Base-by-base conservation (phyloP, 2,888 invertebrate species). In the Alcis repandata region DNA sequence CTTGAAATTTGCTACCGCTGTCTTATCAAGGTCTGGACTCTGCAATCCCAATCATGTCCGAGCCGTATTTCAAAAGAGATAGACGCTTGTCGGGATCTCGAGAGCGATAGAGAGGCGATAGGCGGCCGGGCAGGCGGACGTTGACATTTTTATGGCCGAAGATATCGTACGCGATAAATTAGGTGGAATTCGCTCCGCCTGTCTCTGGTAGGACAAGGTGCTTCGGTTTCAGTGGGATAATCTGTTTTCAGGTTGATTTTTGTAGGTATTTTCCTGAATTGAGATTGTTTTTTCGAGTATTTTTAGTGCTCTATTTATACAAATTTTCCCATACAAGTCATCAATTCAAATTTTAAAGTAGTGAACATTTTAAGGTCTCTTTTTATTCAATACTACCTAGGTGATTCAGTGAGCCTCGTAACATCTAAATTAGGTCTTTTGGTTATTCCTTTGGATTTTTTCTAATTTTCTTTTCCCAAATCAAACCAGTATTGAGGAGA, bases 101-200 rank as follows among this genome's bases (percentile, higher is more conserved):
- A 58, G 51, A 67, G 63, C 73, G 81, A 80, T 81, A 82, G 76
- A 74, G 73, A 70, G 65, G 75, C 79, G 85, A 85, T 85, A 86
- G 82, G 79, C 80, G 78, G 78, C 78, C 51, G 51, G 32, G 20
- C 45, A 79, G 74, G 79, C 79, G 75, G 78, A 80, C 84, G 89
- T 82, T 87, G 90, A 90, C 90, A 86, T 88, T 89, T 91, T 91
- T 91, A 91, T 83, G 79, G 86, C 84, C 61, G 70, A 71, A 84
- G 87, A 89, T 91, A 90, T 85, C 83, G 80, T 72, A 69, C 68
- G 68, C 79, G 77, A 88, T 89, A 89, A 90, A 90, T 87, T 82
- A 82, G 72, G 63, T 64, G 77, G 82, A 78, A 81, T 84, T 78
- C 76, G 77, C 78, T 75, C 63, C 59, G 63, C 63, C 41, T 57